Evolutionary conservation across 2,888 invertebrate species (phyloP), one percentile per base, ranked within the genome.

Genomic region (Agelastica alni): DNA sequence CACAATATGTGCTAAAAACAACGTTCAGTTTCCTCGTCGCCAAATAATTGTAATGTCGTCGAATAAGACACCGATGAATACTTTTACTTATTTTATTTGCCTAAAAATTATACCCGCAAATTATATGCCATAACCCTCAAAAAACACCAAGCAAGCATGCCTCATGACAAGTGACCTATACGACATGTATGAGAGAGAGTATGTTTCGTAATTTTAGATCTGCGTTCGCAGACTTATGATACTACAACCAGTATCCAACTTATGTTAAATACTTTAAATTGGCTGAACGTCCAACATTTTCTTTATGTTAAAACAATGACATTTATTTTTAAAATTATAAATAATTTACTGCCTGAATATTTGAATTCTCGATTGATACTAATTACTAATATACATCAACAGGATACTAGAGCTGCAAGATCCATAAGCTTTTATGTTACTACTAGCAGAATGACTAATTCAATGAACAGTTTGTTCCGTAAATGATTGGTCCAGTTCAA

Each of bases 1-100:
- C 31, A 32, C 4, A 32, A 13, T 32, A 7, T 13, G 13, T 12
- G 4, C 2, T 32, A 32, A 32, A 13, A 32, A 32, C 13, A 32
- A 32, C 31, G 31, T 32, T 32, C 31, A 32, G 31, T 12, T 32
- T 32, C 12, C 31, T 32, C 13, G 31, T 32, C 31, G 31, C 31
- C 31, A 32, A 32, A 32, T 32, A 13, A 32, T 32, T 32, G 31
- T 32, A 32, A 32, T 32, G 31, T 32, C 12, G 13, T n/a, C n/a
- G n/a, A n/a, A n/a, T n/a, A n/a, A n/a, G n/a, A n/a, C n/a, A n/a
- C n/a, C n/a, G n/a, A n/a, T n/a, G n/a, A n/a, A n/a, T n/a, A n/a
- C n/a, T n/a, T n/a, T n/a, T n/a, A n/a, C n/a, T n/a, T n/a, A n/a
- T n/a, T n/a, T n/a, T n/a, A n/a, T n/a, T n/a, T n/a, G n/a, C n/a